Evolutionary conservation across 2,113 vertebrate species (phyloP), one percentile per base, ranked within the genome.

Genomic region (Empidonax traillii): DNA sequence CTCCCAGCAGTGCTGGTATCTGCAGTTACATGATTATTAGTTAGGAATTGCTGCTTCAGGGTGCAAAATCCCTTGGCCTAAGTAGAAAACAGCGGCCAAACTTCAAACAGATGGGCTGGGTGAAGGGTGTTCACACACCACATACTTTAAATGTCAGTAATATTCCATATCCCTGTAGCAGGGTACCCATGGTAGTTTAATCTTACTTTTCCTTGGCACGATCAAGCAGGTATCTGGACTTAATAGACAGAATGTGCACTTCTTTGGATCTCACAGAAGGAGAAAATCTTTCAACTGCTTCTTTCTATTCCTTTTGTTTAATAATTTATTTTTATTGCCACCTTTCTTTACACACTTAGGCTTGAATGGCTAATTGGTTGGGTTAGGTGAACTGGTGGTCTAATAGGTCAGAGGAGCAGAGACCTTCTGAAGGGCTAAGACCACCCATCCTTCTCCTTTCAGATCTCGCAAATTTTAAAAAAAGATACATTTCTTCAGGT

Each of bases 311-410:
- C 61, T 74, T 91, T 90, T 85, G 37, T 90, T 93, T 75, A 44
- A 69, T 88, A 93, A 96, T 96, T 96, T 95, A 85, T 94, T 94
- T 96, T 95, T 90, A 95, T 96, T 93, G 22, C 31, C 75, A 88
- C 56, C 44, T 95, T 92, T 96, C 93, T 96, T 95, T 95, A 35
- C 23, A 83, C 61, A 27, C 67, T 84, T 56, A 67, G 85, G 35
- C 79, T 87, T 25, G 14, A 93, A 89, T 89, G 87, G 85, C 71
- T 85, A 56, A 56, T 91, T 87, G 62, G 58, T 62, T 91, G 33
- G 18, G 44, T 59, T 93, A 88, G 82, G 88, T 92, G 94, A 90
- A 96, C 85, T 95, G 86, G 95, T 88, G 88, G 79, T 87, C 82
- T 75, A 41, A 59, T 88, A 89, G 95, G 93, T 96, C 94, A 96